Evolutionary conservation across 2,797 vertebrate species (phyloP), one percentile per base, ranked within the genome.

Genomic region (Anguilla pacifica): DNA sequence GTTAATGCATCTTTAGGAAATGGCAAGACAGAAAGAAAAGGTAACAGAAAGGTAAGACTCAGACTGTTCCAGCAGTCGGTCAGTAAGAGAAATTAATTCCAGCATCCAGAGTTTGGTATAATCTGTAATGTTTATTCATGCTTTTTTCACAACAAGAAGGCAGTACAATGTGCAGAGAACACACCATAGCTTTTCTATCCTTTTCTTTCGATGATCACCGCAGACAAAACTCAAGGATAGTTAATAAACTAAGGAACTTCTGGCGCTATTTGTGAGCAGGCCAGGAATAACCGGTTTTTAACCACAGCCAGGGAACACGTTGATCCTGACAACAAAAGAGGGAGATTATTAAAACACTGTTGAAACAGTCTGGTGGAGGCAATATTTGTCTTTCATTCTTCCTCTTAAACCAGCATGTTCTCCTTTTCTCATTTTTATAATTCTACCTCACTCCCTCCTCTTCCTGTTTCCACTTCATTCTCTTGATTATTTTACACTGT

Each of bases 301-400:
- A 39, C 74, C 74, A 22, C 10, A 39, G 31, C 28, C 28, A 13
- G 31, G 15, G 31, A 5, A 79, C 74, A 79, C 7, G 31, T 79
- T 25, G 17, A 19, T 39, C 39, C 74, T 6, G 15, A 43, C 13
- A 46, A 43, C 74, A 39, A 43, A 43, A 43, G 31, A 79, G 39
- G 7, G 17, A 43, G 35, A 19, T 39, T 13, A 17, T 43, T 77
- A 77, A 39, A 77, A 43, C 11, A 49, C 43, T 81, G 43, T 19
- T 81, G 19, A 81, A 35, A 77, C 22, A 79, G 35, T 17, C 74
- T 79, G 74, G 15, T 46, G 31, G 13, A 74, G 72, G 17, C 39
- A 74, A 74, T 39, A 79, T 79, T 39, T 43, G 74, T 79, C 35
- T 81, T 82, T 51, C 43, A 46, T 51, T 82, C 46, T n/a, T 51